Conservation (phyloP, 2,113 vertebrate species). For the Cisticola juncidis region DNA sequence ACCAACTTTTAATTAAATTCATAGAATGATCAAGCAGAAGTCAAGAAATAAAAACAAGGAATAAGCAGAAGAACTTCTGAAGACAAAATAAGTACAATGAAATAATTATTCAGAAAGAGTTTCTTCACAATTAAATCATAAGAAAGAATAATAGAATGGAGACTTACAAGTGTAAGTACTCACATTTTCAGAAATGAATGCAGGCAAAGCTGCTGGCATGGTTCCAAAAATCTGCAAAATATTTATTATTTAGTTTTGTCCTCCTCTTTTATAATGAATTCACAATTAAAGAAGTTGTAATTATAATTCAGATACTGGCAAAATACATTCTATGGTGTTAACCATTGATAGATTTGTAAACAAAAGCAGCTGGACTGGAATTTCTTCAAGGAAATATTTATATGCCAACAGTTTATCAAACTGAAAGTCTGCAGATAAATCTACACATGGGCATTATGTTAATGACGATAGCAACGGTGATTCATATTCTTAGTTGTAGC, state of each 20-base stretch:
- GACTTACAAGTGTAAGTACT: neutral
- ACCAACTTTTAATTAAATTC: constrained; percentile 60
- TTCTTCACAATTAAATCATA: constrained; percentile 32
- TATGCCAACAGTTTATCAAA: constrained; percentile 81
- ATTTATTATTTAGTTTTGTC: constrained; percentile 70
- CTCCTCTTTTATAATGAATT: constrained; percentile 74
- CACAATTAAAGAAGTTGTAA: constrained; percentile 75
- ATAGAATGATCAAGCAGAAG: constrained; percentile 33
- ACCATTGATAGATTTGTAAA: constrained; percentile 83
- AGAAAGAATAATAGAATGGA: neutral
- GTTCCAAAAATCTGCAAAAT: constrained; percentile 64
- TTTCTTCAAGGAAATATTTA: constrained; percentile 83
- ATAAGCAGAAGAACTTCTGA: neutral
- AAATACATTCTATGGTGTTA: constrained; percentile 71
- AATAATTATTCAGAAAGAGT: constrained; percentile 48
- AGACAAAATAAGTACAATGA: constrained; percentile 13
- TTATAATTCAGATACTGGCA: constrained; percentile 75
- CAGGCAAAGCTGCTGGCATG: constrained; percentile 39
- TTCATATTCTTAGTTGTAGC: constrained; percentile 64
- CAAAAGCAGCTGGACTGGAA: constrained; percentile 83
- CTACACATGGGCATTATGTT: constrained; percentile 72
- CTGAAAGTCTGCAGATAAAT: constrained; percentile 79
- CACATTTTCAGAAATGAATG: constrained; percentile 32
- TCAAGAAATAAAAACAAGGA: constrained; percentile 42
- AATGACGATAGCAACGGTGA: constrained; percentile 66